Base-by-base conservation (phyloP, 1,140 invertebrate genomes). In the Drosophila teissieri region DNA sequence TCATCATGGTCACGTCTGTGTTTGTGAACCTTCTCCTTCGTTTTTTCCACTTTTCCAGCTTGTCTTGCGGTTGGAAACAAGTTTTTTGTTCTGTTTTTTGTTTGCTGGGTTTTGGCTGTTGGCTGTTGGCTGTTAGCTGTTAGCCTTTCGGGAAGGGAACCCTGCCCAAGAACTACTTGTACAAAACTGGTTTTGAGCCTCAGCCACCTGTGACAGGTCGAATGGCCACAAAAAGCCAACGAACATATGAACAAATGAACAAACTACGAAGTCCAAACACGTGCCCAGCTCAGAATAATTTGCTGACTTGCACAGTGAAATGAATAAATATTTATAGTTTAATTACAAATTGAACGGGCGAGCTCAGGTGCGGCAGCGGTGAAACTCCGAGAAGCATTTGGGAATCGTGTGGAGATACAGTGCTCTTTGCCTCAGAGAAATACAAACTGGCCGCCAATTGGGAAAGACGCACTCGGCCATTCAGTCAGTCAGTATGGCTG, bases 321-420 rank as follows among this genome's bases (percentile, higher is more conserved):
- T 68, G 37, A 54, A 83, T 73, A 86, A 81, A 80, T 86, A 86
- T 83, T 78, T 76, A 77, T 78, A 67, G 80, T 77, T 88, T 73
- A 83, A 80, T 69, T 88, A 88, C 84, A 83, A 83, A 88, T 77
- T 89, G 72, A 65, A 75, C 39, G 67, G 70, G 78, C 60, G 27
- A 42, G 48, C 3, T 34, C 73, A 49, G 48, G 42, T 37, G 37
- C 56, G 53, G 44, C 61, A 44, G 57, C 55, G 44, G 45, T 27
- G 55, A 74, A 53, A 52, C 36, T 1, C 15, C 14, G 52, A 55
- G 46, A 65, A 63, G 48, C 61, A 80, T 78, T 64, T 54, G 48
- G 44, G 58, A 60, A 49, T 19, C 81, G 61, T 69, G 73, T 77
- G 56, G 8, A 44, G 57, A 78, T 34, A 63, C 69, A 61, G 60